Evolutionary conservation across 1,140 invertebrate species (phyloP).

Genomic region (Bombus pascuorum): DNA sequence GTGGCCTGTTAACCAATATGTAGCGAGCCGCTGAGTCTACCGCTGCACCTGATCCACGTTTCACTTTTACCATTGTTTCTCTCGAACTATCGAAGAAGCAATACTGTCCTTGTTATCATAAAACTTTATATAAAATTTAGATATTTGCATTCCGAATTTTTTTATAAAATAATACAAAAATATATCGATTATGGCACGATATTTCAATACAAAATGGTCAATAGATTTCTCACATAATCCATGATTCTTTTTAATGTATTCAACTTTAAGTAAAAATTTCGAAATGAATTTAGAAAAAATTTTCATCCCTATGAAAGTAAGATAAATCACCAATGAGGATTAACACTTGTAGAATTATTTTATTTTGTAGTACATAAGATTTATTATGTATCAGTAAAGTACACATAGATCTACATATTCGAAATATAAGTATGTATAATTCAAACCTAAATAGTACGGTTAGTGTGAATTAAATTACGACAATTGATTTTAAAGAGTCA

Average conservation of each 20-base stretch:
- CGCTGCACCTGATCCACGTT: slow-evolving; percentile 24
- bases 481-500: not conserved
- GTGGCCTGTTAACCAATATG: slow-evolving; percentile 58
- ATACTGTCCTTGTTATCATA: not conserved
- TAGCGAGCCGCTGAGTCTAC: slow-evolving; percentile 14
- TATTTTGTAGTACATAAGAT: not conserved
- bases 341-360: not conserved
- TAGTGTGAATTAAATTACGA: not conserved
- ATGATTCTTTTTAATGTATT: not conserved
- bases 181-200: not conserved
- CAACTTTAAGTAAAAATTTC: no score
- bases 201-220: not conserved
- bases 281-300: not conserved
- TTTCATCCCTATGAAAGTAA: not conserved
- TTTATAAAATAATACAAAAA: not conserved
- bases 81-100: not conserved
- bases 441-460: not conserved
- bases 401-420: slow-evolving; percentile 10
- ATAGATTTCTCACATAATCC: not conserved
- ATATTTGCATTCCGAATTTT: not conserved
- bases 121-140: not conserved
- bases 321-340: not conserved
- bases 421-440: not conserved
- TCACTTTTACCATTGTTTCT: slow-evolving; percentile 57
- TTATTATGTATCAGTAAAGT: slow-evolving; percentile 14